Evolutionary conservation across 2,888 invertebrate species (phyloP), one percentile per base, ranked within the genome.

Genomic region (Dasysyrphus tricinctus): DNA sequence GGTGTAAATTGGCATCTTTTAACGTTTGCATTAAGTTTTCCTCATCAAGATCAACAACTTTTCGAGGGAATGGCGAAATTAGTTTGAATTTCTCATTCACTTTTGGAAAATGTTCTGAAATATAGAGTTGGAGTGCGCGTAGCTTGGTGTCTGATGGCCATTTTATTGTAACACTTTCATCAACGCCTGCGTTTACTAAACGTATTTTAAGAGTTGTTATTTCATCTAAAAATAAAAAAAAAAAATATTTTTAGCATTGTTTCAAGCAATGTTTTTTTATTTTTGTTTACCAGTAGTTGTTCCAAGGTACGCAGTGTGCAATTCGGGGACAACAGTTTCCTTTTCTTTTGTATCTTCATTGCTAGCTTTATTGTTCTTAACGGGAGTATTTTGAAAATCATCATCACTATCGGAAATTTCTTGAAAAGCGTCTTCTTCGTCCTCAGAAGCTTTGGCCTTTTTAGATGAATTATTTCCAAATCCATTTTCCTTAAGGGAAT

Each of bases 101-200:
- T 88, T 92, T 90, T 80, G 92, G 91, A 83, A 90, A 91, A 89
- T 91, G 91, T 85, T 91, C 91, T 2, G 88, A 86, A 29, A 92
- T 91, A 88, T 91, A 92, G 3, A 91, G 82, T 63, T 91, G 90
- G 16, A 92, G 88, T 0, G 90, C 92, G 51, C 90, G 88, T 29
- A 92, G 82, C 85, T 90, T 90, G 3, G 92, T 91, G 72, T 92
- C 90, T 34, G 91, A 92, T 8, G 92, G 92, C 92, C 92, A 92
- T 72, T 92, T 91, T 57, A 92, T 81, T 79, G 91, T 91, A n/a
- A 91, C 90, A 49, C 91, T 89, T 81, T 91, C 91, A 51, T 89
- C 89, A 56, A 91, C 91, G 34, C 80, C 88, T 5, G 88, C 90
- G 75, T 91, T 91, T 2, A 92, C 88, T 37, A 92, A 85, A 44